phyloP scores from a whole-genome alignment of 2,113 vertebrate species.

The rat (Rattus norvegicus) region GRCr8 NC_086024.1:100664501-100665000 shows the following conservation, averaged over 20 bases:
- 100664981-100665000: neutral
- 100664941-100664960: conserved; percentile 1
- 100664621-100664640: no score
- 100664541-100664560: neutral
- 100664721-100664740: no score
- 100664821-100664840: no score
- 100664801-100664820: neutral
- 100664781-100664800: neutral
- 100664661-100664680: neutral
- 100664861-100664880: neutral
- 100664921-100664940: neutral
- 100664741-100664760: neutral
- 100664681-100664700: no score
- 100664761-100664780: neutral
- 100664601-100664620: no score
- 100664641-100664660: no score
- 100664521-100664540: neutral
- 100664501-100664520: neutral
- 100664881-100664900: neutral
- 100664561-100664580: neutral
- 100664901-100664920: neutral
- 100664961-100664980: conserved; percentile 22
- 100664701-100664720: neutral
- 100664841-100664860: neutral
- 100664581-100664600: neutral